These are phyloP conservation scores for Eudyptes chrysolophus DNA, from an alignment of 2,113 vertebrate species.

Conservation along the genomic window DNA sequence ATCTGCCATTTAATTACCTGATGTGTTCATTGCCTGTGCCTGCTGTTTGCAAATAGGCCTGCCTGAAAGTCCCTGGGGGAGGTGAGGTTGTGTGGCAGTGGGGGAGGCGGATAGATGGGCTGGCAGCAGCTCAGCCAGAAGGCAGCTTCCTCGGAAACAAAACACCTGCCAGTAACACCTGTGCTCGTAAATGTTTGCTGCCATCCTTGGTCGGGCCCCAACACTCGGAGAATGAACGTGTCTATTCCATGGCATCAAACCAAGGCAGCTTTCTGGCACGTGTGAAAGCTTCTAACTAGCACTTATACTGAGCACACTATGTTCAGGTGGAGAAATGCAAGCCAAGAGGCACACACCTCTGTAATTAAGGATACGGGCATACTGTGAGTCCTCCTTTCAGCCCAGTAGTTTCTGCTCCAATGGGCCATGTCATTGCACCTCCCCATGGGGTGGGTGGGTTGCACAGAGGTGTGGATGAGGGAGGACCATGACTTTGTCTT, in stretches of 20 bases:
- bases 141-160: constrained; percentile 44
- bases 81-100: constrained; percentile 11
- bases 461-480: background rate
- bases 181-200: constrained; percentile 36
- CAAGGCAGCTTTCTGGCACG: background rate
- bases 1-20: constrained; percentile 72
- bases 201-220: constrained; percentile 53
- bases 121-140: constrained; percentile 56
- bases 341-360: background rate
- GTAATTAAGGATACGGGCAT: background rate
- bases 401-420: background rate
- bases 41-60: constrained; percentile 59
- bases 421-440: background rate
- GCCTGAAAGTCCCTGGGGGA: constrained; percentile 35
- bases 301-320: background rate
- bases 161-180: constrained; percentile 69
- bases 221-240: background rate
- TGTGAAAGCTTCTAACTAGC: constrained; percentile 20
- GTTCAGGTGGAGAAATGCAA: background rate
- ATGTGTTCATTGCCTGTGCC: constrained; percentile 54
- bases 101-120: constrained; percentile 6
- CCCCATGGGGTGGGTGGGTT: background rate
- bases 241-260: constrained; percentile 62
- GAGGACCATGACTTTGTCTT: background rate
- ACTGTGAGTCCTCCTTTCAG: background rate